These are phyloP conservation scores for Phalacrocorax carbo DNA, from an alignment of 2,113 vertebrate species.

Conservation along the genomic window DNA sequence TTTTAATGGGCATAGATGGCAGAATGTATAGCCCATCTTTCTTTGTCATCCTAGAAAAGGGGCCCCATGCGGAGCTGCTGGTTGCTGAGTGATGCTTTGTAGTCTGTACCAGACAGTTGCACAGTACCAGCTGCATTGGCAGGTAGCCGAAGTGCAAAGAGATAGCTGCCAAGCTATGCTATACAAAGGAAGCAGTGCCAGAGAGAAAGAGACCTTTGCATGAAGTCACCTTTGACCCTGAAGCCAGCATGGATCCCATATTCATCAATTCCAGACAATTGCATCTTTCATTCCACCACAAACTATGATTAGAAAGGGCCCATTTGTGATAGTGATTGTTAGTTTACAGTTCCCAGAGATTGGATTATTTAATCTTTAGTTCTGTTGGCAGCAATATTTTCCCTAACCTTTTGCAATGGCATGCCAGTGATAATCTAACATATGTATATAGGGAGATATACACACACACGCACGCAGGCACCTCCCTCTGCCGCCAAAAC, in stretches of 20 bases:
- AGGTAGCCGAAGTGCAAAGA: constrained; percentile 84
- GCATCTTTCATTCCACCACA: constrained; percentile 89
- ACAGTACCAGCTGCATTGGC: constrained; percentile 91
- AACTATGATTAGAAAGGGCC: constrained; percentile 78
- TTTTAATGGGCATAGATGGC: constrained; percentile 75
- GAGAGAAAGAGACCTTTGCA: constrained; percentile 85
- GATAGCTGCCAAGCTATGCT: constrained; percentile 85
- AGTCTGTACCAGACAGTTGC: constrained; percentile 83
- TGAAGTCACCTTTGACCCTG: constrained; percentile 80
- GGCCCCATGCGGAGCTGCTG: constrained; percentile 81
- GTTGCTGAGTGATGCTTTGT: constrained; percentile 87
- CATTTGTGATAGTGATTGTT: constrained; percentile 68
- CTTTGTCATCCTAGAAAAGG: constrained; percentile 85
- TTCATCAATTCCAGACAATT: constrained; percentile 91
- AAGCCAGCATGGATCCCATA: constrained; percentile 87
- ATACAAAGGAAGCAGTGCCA: constrained; percentile 84
- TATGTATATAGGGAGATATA: constrained; percentile 42
- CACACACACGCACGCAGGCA: neutral
- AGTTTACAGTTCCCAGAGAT: constrained; percentile 74
- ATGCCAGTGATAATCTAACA: constrained; percentile 58
- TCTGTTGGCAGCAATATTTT: constrained; percentile 70
- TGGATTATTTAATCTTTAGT: constrained; percentile 68
- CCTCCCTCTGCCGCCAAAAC: constrained; percentile 1
- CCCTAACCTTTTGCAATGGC: constrained; percentile 58
- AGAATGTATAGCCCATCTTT: constrained; percentile 81